A percentile compares a stretch with the other conserved stretches of the same genome.
phyloP scores from a whole-genome alignment of 2,113 vertebrate species.

The Heteronetta atricapilla region DNA sequence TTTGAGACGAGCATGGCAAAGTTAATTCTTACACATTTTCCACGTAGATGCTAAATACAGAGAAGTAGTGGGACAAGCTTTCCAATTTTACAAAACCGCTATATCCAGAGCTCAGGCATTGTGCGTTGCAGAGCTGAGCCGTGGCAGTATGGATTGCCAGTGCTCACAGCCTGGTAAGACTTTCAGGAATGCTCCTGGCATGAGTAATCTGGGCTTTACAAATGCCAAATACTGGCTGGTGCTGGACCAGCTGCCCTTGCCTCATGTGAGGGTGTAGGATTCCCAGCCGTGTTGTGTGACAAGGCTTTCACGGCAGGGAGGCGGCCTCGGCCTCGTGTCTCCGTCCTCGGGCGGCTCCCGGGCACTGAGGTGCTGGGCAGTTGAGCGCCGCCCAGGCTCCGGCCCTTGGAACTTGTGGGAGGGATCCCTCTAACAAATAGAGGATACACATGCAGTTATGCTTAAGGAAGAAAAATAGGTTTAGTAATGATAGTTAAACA shows the following conservation, averaged over 20 bases:
- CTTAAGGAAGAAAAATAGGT: background rate
- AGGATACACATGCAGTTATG: background rate
- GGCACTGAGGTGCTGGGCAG: background rate
- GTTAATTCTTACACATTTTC: background rate
- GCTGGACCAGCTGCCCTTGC: background rate
- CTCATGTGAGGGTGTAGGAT: background rate
- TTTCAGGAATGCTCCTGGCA: background rate
- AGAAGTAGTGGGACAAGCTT: background rate
- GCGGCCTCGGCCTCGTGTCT: background rate
- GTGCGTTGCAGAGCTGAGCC: background rate
- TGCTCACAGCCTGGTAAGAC: background rate
- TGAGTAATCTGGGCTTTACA: background rate
- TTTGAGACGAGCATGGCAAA: background rate
- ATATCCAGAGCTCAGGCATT: background rate
- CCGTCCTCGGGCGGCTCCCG: background rate
- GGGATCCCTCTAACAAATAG: background rate
- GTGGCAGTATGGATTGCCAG: background rate
- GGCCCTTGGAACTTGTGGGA: background rate
- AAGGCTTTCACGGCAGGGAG: too few relatives aligned
- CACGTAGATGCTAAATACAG: background rate
- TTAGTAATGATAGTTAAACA: too few relatives aligned
- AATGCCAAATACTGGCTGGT: background rate
- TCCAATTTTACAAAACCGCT: too few relatives aligned
- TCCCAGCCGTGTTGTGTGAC: background rate
- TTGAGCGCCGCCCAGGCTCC: background rate